These are phyloP conservation scores for Tympanoctomys barrerae DNA, from an alignment of 2,797 vertebrate genomes.

Conservation along the genomic window DNA sequence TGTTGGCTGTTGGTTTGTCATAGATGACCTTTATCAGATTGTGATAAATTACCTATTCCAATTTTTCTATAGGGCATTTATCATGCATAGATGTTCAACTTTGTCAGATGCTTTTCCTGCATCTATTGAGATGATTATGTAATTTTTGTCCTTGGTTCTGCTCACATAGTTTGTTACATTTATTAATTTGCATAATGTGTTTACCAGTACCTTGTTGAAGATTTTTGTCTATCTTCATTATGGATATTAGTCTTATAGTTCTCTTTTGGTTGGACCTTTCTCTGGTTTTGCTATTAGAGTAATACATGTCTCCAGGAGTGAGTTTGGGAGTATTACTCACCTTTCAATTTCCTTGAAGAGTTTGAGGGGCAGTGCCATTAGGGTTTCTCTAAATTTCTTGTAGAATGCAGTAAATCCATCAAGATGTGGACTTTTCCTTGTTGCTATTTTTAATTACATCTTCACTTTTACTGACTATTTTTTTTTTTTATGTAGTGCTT, in stretches of 20 bases:
- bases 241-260: background rate
- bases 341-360: background rate
- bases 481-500: background rate
- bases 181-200: background rate
- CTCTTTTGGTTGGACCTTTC: background rate
- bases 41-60: background rate
- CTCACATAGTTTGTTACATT: background rate
- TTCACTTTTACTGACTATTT: background rate
- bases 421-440: background rate
- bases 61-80: background rate
- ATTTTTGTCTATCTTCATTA: background rate
- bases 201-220: background rate
- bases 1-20: background rate
- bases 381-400: background rate
- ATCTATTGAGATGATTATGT: background rate
- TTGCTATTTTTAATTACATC: background rate
- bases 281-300: background rate
- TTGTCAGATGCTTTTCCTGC: background rate
- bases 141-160: background rate
- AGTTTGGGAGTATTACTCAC: background rate
- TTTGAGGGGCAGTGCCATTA: background rate
- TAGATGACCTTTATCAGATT: background rate
- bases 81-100: background rate
- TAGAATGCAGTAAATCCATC: background rate
- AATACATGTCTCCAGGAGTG: background rate